A percentile compares a stretch with the other conserved stretches of the same genome.
These are phyloP conservation scores for Apamea crenata DNA, from an alignment of 2,888 invertebrate genomes.

Conservation along the genomic window DNA sequence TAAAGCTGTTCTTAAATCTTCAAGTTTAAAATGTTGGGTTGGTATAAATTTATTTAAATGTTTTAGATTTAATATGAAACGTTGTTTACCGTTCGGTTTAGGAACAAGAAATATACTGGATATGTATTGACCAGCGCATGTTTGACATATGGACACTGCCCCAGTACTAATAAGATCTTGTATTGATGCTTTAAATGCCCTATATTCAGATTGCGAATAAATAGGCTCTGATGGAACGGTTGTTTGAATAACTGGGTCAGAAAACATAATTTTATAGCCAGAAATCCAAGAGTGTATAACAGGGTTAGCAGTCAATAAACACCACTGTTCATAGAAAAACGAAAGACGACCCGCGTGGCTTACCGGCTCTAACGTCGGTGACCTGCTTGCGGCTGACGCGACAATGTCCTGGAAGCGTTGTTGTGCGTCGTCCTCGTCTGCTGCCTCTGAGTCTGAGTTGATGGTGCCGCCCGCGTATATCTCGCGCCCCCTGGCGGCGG, in stretches of 20 bases:
- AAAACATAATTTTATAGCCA: not conserved
- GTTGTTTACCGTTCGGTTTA: not conserved
- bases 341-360: not conserved
- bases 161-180: not conserved
- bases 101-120: no score
- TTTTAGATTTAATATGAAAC: no score
- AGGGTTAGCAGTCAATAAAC: not conserved
- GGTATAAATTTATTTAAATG: not conserved
- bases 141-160: not conserved
- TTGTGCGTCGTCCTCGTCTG: no score
- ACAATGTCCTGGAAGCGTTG: no score
- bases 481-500: not conserved
- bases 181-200: not conserved
- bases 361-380: not conserved
- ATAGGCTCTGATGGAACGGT: not conserved
- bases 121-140: not conserved
- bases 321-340: slow-evolving; percentile 1
- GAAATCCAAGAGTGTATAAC: not conserved
- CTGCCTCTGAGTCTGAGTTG: not conserved
- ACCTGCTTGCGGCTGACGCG: not conserved
- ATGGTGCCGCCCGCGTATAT: not conserved
- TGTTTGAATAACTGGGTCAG: not conserved
- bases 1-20: not conserved
- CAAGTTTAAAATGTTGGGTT: slow-evolving; percentile 2
- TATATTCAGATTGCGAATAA: slow-evolving; percentile 4